Evolutionary conservation across 2,113 vertebrate genomes (phyloP).

Genomic region (Corythoichthys haematopterus): DNA sequence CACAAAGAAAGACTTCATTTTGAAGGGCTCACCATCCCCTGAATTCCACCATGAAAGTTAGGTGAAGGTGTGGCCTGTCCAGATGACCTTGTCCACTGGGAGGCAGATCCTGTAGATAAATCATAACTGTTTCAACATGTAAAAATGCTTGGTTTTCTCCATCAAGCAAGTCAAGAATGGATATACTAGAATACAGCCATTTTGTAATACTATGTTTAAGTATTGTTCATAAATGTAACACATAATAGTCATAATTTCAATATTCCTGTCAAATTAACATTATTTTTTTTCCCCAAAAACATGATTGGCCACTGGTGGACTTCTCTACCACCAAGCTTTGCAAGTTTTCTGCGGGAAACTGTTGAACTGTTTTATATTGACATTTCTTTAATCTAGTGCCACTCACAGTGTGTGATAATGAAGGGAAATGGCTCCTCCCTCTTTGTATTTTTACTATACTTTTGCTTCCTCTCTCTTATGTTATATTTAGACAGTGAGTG

Average conservation of each 20-base stretch:
- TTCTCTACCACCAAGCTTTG: too few species aligned
- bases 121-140: slow-evolving; percentile 3
- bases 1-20: not conserved
- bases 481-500: slow-evolving; percentile 38
- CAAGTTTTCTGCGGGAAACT: not conserved
- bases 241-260: too few species aligned
- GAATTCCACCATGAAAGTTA: slow-evolving; percentile 83
- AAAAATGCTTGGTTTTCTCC: not conserved
- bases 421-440: slow-evolving; percentile 38
- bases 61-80: slow-evolving; percentile 87
- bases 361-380: not conserved
- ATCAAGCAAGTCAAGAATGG: not conserved
- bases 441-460: slow-evolving; percentile 41
- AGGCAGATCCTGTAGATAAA: slow-evolving; percentile 71
- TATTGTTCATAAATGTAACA: too few species aligned
- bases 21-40: slow-evolving; percentile 76
- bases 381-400: not conserved
- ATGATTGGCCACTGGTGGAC: too few species aligned
- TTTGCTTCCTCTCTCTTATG: slow-evolving; percentile 50
- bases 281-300: too few species aligned
- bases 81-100: slow-evolving; percentile 88
- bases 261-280: too few species aligned
- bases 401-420: slow-evolving; percentile 11
- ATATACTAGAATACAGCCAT: too few species aligned
- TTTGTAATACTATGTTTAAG: too few species aligned